phyloP scores from a whole-genome alignment of 2,113 vertebrate genomes.

The Thermophis baileyi region DNA sequence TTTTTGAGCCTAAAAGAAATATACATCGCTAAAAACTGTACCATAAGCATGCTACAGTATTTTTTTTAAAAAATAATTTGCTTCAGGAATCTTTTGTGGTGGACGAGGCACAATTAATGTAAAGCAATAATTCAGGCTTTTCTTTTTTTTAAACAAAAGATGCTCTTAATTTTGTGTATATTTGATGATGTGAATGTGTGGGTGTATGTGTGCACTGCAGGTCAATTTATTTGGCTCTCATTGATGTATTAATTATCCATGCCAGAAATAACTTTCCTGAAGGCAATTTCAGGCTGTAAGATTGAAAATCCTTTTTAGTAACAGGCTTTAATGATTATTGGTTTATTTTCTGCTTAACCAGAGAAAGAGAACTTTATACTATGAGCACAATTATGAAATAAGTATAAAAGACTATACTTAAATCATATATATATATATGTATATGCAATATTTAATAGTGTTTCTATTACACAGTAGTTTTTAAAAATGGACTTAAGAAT shows the following conservation, averaged over 20 bases:
- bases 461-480: constrained; percentile 29
- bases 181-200: background rate
- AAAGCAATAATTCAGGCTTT: constrained; percentile 25
- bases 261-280: constrained; percentile 55
- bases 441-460: constrained; percentile 4
- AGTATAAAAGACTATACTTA: background rate
- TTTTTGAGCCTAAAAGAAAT: background rate
- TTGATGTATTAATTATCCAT: constrained; percentile 56
- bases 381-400: background rate
- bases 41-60: constrained; percentile 17
- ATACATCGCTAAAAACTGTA: background rate
- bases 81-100: constrained; percentile 52
- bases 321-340: constrained; percentile 28
- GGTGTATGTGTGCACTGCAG: constrained; percentile 45
- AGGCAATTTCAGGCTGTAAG: constrained; percentile 57
- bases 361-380: background rate
- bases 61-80: constrained; percentile 15
- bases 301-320: constrained; percentile 43
- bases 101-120: constrained; percentile 27
- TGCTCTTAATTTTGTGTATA: constrained; percentile 25
- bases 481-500: background rate
- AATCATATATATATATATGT: constrained; percentile 32
- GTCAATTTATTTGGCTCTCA: constrained; percentile 63
- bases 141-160: constrained; percentile 30
- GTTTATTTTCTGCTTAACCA: constrained; percentile 34